phyloP scores from a whole-genome alignment of 1,140 invertebrate species.

The Bombyx mandarina region DNA sequence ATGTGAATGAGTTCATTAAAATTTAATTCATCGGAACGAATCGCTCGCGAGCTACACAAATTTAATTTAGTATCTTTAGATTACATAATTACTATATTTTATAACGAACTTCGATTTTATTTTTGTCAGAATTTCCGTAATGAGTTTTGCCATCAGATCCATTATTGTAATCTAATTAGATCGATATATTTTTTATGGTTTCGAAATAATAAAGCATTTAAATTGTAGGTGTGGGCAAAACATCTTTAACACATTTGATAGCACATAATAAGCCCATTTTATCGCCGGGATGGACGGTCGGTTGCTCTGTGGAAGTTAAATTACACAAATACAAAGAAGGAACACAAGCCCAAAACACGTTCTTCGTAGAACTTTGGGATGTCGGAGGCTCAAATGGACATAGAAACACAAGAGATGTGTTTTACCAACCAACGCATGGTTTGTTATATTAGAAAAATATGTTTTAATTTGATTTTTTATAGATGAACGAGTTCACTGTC shows the following conservation, averaged over 20 bases:
- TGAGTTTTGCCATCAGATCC: no score
- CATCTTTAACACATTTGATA: conserved; percentile 92
- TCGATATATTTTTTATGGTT: not conserved
- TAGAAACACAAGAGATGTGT: conserved; percentile 91
- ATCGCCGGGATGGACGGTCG: conserved; percentile 94
- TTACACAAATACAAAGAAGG: conserved; percentile 96
- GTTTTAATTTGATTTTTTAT: no score
- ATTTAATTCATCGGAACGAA: no score
- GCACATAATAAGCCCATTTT: conserved; percentile 87
- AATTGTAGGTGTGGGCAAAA: conserved; percentile 91
- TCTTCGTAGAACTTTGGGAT: conserved; percentile 97
- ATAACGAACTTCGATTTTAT: no score
- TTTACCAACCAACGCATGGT: conserved; percentile 95
- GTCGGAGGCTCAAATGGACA: conserved; percentile 94
- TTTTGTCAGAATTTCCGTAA: no score
- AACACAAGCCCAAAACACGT: conserved; percentile 90
- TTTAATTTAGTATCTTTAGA: no score
- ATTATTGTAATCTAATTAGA: no score
- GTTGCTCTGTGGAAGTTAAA: conserved; percentile 95
- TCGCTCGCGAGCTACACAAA: no score
- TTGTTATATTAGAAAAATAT: no score
- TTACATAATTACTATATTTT: no score
- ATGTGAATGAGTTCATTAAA: no score
- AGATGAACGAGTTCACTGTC: no score
- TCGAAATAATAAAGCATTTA: conserved; percentile 1